Evolutionary conservation across 2,113 vertebrate genomes (phyloP).

Genomic region (Tylochromis polylepis): DNA sequence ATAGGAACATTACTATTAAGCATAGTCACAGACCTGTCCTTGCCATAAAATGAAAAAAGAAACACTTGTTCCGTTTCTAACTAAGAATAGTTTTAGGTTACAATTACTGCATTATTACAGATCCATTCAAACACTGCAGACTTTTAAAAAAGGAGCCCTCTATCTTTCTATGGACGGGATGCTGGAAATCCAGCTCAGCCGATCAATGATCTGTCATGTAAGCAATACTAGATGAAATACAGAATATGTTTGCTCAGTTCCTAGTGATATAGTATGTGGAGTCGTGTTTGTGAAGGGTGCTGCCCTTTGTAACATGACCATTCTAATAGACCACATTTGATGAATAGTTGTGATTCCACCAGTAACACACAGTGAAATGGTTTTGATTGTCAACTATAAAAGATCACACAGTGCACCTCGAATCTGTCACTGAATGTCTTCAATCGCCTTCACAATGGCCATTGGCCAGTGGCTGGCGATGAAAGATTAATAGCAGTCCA

Average conservation of each 20-base stretch:
- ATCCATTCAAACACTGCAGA: not conserved
- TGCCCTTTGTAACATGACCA: slow-evolving; percentile 48
- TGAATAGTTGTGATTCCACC: slow-evolving; percentile 41
- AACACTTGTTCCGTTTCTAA: slow-evolving; percentile 10
- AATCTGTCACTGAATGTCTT: slow-evolving; percentile 43
- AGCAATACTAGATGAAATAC: slow-evolving; percentile 50
- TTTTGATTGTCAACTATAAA: slow-evolving; percentile 28
- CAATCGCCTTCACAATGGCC: not conserved
- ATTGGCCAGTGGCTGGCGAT: slow-evolving; percentile 34
- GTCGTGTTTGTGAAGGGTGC: slow-evolving; percentile 25
- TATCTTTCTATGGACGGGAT: slow-evolving; percentile 6
- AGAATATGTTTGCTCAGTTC: slow-evolving; percentile 30
- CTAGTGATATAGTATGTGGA: slow-evolving; percentile 31
- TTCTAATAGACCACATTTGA: slow-evolving; percentile 52
- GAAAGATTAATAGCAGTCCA: slow-evolving; percentile 54
- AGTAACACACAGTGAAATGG: slow-evolving; percentile 46
- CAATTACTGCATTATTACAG: slow-evolving; percentile 7
- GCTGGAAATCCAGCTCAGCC: slow-evolving; percentile 31
- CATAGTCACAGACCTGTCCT: slow-evolving; percentile 46
- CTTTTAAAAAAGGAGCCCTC: not conserved
- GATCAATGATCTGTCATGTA: slow-evolving; percentile 61
- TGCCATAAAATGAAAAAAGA: slow-evolving; percentile 36
- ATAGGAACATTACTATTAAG: slow-evolving; percentile 60
- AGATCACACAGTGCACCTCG: not conserved
- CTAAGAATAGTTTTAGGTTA: slow-evolving; percentile 37